phyloP scores from a whole-genome alignment of 1,140 invertebrate genomes.

The Drosophila carrolli region DNA sequence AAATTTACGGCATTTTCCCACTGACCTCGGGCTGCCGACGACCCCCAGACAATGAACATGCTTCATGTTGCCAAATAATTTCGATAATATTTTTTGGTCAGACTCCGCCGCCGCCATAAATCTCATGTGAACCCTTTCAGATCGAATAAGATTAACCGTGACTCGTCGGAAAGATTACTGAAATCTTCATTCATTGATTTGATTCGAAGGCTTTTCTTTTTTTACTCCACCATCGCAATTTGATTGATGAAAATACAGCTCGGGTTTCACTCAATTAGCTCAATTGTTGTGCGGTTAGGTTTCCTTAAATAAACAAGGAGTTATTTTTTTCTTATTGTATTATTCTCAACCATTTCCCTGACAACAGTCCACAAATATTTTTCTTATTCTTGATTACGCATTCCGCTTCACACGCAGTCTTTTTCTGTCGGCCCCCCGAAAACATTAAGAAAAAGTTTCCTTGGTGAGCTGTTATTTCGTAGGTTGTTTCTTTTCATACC shows the following conservation, averaged over 20 bases:
- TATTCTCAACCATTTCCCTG: constrained; percentile 25
- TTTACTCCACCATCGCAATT: not conserved
- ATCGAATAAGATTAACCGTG: constrained; percentile 9
- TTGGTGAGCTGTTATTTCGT: constrained; percentile 17
- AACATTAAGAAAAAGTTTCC: constrained; percentile 28
- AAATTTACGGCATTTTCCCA: constrained; percentile 61
- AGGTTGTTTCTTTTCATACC: constrained; percentile 6
- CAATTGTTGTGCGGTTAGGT: constrained; percentile 28
- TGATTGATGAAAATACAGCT: constrained; percentile 41
- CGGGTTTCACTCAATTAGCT: constrained; percentile 37
- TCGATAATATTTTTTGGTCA: constrained; percentile 60
- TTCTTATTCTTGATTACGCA: constrained; percentile 47
- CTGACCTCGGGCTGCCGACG: constrained; percentile 40
- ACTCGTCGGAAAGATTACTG: constrained; percentile 14
- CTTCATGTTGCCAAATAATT: constrained; percentile 54
- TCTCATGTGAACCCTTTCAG: constrained; percentile 30
- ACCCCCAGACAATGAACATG: constrained; percentile 55
- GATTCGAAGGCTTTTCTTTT: constrained; percentile 1
- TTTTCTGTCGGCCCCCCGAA: constrained; percentile 1
- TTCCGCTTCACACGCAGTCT: constrained; percentile 34
- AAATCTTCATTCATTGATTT: constrained; percentile 7
- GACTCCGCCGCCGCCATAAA: constrained; percentile 28
- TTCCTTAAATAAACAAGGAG: constrained; percentile 40
- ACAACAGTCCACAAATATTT: constrained; percentile 45
- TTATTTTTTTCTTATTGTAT: constrained; percentile 58